Evolutionary conservation across 2,113 vertebrate genomes (phyloP), one percentile per base, ranked within the genome.

Genomic region (Ornithorhynchus anatinus): DNA sequence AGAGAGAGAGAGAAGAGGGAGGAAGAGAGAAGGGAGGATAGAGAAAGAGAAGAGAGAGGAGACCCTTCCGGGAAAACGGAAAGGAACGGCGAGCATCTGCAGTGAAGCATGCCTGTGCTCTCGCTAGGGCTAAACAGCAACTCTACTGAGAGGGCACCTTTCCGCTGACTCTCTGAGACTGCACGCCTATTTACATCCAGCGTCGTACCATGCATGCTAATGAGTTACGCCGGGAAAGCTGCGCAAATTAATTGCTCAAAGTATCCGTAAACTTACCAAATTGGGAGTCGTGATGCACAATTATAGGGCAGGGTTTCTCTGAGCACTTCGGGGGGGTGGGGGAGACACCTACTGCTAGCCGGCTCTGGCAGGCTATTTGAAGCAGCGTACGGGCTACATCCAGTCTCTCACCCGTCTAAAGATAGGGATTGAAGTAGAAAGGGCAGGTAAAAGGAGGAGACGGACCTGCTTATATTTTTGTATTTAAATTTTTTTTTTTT

Each of bases 201-300:
- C 57, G 64, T 57, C 44, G 36, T 69, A 38, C 70, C 39, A 57
- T 2, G 84, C 78, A 78, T 61, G 75, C 40, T 70, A 75, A 86
- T 62, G 76, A 88, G 61, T 51, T 40, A 2, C 50, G 38, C 42
- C 17, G 42, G 72, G 77, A 20, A 82, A 59, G 84, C 77, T 2
- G 62, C 65, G 13, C 63, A 67, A 22, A 27, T 61, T 72, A 43
- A 86, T 63, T 40, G 80, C 88, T 77, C 80, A 25, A 62, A 81
- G 84, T n/a, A 19, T 69, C 48, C 10, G 16, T 14, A 51, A 64
- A 86, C 91, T 92, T 64, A 89, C 90, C 92, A 29, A 66, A 8
- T 2, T 33, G 72, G 81, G 77, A 71, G 80, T 79, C 59, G 80
- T 9, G 75, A 61, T 59, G 84, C 70, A n/a, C 56, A 51, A 50